Base-by-base conservation (phyloP, 1,140 invertebrate genomes). In the Bombus pascuorum region DNA sequence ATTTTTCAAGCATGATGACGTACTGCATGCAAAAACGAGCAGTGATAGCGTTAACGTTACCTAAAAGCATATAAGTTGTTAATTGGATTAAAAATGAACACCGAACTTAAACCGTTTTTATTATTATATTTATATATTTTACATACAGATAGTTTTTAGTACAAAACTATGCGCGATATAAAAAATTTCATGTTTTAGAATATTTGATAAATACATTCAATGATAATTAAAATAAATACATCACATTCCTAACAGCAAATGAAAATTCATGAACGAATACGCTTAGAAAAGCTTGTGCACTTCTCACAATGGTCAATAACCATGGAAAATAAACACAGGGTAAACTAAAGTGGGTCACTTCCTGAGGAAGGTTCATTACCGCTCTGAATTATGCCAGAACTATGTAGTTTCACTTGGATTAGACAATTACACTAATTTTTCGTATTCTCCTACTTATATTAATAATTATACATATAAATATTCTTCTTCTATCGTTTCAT, bases 21-120 rank as follows among this genome's bases (percentile, higher is more conserved):
- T 89, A 76, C 75, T 85, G 80, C 83, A 86, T 47, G 83, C n/a
- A 72, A 85, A 80, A 44, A 86, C 90, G 86, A 94, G 81, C 87
- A 94, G 86, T 57, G 93, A 81, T 87, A 93, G 86, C 83, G 93
- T 89, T 87, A 88, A 88, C 65, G 94, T 91, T 79, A 91, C 84
- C 94, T 95, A 85, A 18, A 92, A 92, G 42, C 39, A 73, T 9
- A 15, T 28, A 44, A 83, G n/a, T 53, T 42, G 37, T 15, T 18
- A 65, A 68, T 42, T 42, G 32, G 15, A 37, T 65, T 66, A 34
- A 68, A 53, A 18, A 37, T 65, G 15, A 57, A 28, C 8, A 37
- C 47, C 47, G 59, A 85, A 18, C 6, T 53, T 47, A 10, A 10
- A 32, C 1, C 22, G 44, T 39, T 44, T 71, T 13, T 82, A n/a